phyloP scores from a whole-genome alignment of 2,888 invertebrate species.

The Zaprionus bogoriensis region DNA sequence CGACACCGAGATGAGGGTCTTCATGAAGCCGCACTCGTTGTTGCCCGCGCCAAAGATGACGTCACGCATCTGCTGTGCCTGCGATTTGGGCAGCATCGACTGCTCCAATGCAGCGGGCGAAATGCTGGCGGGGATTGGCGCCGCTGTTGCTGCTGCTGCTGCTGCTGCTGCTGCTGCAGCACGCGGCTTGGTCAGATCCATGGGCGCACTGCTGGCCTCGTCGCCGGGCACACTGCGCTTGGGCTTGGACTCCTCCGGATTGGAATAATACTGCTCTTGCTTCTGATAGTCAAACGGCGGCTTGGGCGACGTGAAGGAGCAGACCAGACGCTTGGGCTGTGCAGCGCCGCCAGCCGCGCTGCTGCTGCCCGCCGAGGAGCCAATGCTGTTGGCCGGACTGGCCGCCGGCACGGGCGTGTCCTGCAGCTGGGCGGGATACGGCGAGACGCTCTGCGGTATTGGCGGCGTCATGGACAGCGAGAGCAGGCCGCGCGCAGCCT shows the following conservation, averaged over 20 bases:
- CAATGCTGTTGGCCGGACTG: constrained; percentile 57
- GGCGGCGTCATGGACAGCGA: constrained; percentile 87
- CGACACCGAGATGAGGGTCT: constrained; percentile 81
- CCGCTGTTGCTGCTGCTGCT: constrained; percentile 1
- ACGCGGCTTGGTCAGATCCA: constrained; percentile 82
- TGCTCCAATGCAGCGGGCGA: no score
- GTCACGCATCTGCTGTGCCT: constrained; percentile 81
- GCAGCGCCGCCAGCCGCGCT: constrained; percentile 26
- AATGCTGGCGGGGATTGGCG: no score
- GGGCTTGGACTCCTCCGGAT: constrained; percentile 81
- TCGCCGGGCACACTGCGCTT: constrained; percentile 69
- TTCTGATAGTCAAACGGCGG: constrained; percentile 83
- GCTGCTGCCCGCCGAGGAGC: constrained; percentile 47
- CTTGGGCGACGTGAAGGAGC: constrained; percentile 81
- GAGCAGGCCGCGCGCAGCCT: constrained; percentile 92
- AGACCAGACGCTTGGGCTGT: constrained; percentile 73
- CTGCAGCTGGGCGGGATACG: constrained; percentile 59
- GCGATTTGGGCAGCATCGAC: constrained; percentile 70
- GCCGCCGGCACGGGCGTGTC: constrained; percentile 50
- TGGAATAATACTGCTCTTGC: constrained; percentile 83
- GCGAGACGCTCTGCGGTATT: constrained; percentile 80
- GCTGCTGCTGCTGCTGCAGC: neutral
- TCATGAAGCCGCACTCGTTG: constrained; percentile 80
- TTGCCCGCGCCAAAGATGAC: constrained; percentile 79
- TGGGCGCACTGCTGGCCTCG: constrained; percentile 78